Evolutionary conservation across 1,140 invertebrate species (phyloP).

Genomic region (Leptinotarsa texana): DNA sequence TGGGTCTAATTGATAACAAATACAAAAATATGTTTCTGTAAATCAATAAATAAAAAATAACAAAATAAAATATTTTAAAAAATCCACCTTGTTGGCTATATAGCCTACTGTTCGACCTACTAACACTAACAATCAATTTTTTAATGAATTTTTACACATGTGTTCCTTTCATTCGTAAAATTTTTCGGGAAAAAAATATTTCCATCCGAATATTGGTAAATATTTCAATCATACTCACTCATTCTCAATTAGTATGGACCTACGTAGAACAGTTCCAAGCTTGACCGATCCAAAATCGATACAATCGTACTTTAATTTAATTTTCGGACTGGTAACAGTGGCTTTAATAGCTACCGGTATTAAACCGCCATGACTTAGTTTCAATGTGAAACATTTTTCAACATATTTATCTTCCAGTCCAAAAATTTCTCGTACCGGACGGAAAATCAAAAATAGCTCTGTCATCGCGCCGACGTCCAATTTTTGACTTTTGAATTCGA

Average conservation of each 20-base stretch:
- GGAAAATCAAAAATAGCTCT: slow-evolving; percentile 48
- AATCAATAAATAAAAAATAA: too few relatives aligned
- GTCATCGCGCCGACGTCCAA: slow-evolving; percentile 46
- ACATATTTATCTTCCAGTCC: slow-evolving; percentile 18
- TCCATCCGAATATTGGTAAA: too few relatives aligned
- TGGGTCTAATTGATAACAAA: too few relatives aligned
- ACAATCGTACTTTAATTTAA: not conserved
- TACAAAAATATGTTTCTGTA: too few relatives aligned
- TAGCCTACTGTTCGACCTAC: too few relatives aligned
- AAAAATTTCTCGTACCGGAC: slow-evolving; percentile 12
- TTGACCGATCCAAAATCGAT: slow-evolving; percentile 55
- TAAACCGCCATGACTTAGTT: slow-evolving; percentile 33
- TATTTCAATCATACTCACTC: slow-evolving; percentile 45
- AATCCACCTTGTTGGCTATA: too few relatives aligned
- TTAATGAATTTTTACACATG: too few relatives aligned
- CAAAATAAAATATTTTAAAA: too few relatives aligned
- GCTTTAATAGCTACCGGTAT: slow-evolving; percentile 33
- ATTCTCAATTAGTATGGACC: slow-evolving; percentile 54
- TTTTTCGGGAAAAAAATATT: too few relatives aligned
- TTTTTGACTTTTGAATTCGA: slow-evolving; percentile 45
- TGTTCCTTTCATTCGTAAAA: too few relatives aligned
- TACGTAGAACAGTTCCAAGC: slow-evolving; percentile 53
- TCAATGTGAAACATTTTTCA: slow-evolving; percentile 39
- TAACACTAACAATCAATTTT: too few relatives aligned
- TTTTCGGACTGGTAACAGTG: slow-evolving; percentile 3